Base-by-base conservation (phyloP, 92 coral and sea anemone genomes). In the Bergia puertoricense region DNA sequence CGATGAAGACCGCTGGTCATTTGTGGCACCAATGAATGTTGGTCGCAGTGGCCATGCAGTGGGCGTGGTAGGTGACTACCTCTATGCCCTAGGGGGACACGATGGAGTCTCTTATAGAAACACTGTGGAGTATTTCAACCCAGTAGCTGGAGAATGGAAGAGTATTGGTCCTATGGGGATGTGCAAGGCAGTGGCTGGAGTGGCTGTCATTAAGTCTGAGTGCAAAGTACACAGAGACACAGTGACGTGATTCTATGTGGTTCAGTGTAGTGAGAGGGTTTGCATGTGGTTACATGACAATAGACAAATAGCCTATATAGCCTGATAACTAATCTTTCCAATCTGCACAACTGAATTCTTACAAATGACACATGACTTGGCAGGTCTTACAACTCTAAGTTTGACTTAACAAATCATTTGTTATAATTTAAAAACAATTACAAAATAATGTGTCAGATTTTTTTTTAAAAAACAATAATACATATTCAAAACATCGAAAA, bases 11-110 rank as follows among this genome's bases (percentile, higher is more conserved):
- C 81, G 98, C 10, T 95, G 98, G 98, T 94, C 98, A 18, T 91
- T 91, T 80, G 94, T 95, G 46, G 98, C 98, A 37, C 98, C 98
- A 37, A 95, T 95, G 98, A 95, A 92, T 87, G 98, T 95, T 1
- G 92, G 95, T 23, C 98, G 98, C 83, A 95, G 98, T 92, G 98
- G 98, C 67, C 98, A 95, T 85, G 98, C 96, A 57, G 96, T 95
- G 10, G 91, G 96, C 37, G 98, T 94, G 23, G 93, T 93, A 0
- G 90, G 93, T 90, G 96, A 94, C 30, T 90, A 94, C 38, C 88
- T 95, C 85, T 95, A 95, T 79, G 98, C 96, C 6, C 92, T 93
- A 13, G 98, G 98, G 67, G 98, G 98, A 2, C 98, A 95, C 74
- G 98, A 95, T 81, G 98, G 98, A 6, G 93, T 91, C 68, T 95